Percentiles rank a stretch among this genome's conserved stretches.
These are phyloP conservation scores for Choloepus hoffmanni DNA, from an alignment of 2,113 vertebrate species.

Conservation along the genomic window DNA sequence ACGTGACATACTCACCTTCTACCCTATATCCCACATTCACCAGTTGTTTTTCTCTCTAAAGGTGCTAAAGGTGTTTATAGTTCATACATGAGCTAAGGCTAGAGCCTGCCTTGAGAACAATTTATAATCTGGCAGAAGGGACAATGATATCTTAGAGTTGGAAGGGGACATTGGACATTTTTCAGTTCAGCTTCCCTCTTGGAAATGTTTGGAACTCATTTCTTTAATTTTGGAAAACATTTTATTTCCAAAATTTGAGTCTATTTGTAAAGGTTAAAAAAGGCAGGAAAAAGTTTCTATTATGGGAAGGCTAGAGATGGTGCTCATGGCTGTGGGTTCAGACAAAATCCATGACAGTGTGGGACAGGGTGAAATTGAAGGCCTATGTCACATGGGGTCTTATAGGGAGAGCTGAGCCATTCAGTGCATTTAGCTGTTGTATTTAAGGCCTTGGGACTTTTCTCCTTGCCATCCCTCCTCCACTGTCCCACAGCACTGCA, in stretches of 20 bases:
- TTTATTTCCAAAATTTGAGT: background rate
- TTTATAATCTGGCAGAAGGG: background rate
- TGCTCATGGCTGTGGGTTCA: too few species aligned
- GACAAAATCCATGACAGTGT: background rate
- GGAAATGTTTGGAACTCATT: background rate
- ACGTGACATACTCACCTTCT: background rate
- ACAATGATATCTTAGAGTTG: background rate
- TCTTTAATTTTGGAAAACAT: background rate
- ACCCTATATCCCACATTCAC: background rate
- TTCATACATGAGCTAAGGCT: background rate
- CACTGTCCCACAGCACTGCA: background rate
- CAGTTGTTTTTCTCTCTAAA: conserved; percentile 45
- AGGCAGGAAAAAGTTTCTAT: background rate
- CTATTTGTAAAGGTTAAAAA: background rate
- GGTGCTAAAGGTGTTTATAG: conserved; percentile 51
- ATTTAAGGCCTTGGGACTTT: background rate
- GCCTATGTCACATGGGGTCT: accelerated
- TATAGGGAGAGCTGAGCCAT: background rate
- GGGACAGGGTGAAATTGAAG: background rate
- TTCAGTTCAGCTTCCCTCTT: background rate
- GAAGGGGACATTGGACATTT: background rate
- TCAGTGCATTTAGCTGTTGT: too few species aligned
- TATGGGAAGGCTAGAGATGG: background rate
- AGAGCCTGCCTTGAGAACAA: background rate
- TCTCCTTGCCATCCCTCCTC: background rate